Base-by-base conservation (phyloP, 2,113 vertebrate genomes). In the Campylomormyrus numenius region DNA sequence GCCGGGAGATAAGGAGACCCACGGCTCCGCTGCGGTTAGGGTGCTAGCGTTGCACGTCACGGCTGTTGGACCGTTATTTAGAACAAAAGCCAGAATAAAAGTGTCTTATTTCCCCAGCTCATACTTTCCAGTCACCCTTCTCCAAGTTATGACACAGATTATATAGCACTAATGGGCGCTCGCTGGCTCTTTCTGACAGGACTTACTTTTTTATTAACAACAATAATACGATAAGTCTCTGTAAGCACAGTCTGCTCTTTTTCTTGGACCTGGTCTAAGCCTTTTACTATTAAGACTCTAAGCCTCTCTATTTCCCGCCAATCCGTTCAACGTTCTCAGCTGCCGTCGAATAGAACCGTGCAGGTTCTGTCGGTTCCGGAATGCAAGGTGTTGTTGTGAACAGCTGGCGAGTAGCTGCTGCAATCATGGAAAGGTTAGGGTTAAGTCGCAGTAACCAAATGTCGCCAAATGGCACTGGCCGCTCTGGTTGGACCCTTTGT, bases 401-500 rank as follows among this genome's bases (percentile, higher is more conserved):
- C 74, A 42, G 21, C 45, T 1, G 11, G 8, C 27, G 13, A 2
- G 62, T 13, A 70, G 27, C 31, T 42, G 74, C 70, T 42, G 74
- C 10, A 10, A n/a, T 13, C 21, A 2, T 17, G 24, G 85, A 3
- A 56, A 10, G 52, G 94, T 95, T 96, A 93, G 94, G 94, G 96
- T 96, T 96, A 96, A 96, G 90, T 95, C 96, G 94, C 95, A 96
- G 95, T 96, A 97, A 96, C 96, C 97, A 96, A 97, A 97, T 96
- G 93, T 95, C 96, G 95, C 95, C 96, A 96, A 92, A 93, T 96
- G 96, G 95, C 95, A 96, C 95, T 93, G 89, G 91, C 94, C 95
- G 96, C 96, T 96, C 96, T 97, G 96, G 96, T 96, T 97, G 24
- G 96, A 96, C 96, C 96, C 96, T 97, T 96, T 97, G 96, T 95